phyloP scores from a whole-genome alignment of 2,888 invertebrate species.

The Athripsodes cinereus region DNA sequence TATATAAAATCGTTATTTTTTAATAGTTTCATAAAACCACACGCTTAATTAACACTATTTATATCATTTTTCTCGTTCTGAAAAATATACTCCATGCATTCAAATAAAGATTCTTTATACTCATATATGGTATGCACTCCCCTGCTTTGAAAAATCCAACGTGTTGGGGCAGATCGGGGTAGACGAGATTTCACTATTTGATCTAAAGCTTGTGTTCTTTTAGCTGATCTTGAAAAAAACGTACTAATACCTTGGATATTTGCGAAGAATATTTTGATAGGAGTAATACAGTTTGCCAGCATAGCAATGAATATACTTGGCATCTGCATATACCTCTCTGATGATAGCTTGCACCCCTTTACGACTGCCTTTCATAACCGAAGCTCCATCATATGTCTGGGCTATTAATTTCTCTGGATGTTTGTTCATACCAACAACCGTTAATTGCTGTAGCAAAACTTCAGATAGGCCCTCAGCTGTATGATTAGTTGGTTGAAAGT shows the following conservation, averaged over 20 bases:
- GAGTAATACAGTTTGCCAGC: constrained; percentile 29
- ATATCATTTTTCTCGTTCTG: neutral
- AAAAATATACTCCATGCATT: neutral
- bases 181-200: constrained; percentile 9
- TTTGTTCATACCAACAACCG: constrained; percentile 28
- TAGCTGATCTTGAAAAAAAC: constrained; percentile 15
- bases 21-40: constrained; percentile 13
- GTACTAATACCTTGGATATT: constrained; percentile 19
- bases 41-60: constrained; percentile 20
- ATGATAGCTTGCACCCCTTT: constrained; percentile 29
- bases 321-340: constrained; percentile 25
- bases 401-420: constrained; percentile 31
- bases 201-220: neutral
- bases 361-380: constrained; percentile 28
- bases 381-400: constrained; percentile 31
- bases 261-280: constrained; percentile 22
- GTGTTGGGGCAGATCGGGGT: constrained; percentile 17
- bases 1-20: constrained; percentile 20
- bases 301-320: constrained; percentile 29
- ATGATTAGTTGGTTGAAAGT: constrained; percentile 27
- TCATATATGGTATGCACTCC: neutral
- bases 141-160: constrained; percentile 11
- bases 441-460: constrained; percentile 29
- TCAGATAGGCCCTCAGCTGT: constrained; percentile 22
- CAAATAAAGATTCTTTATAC: too few species aligned